Conservation (phyloP, 1,140 invertebrate species). For the Apis cerana region DNA sequence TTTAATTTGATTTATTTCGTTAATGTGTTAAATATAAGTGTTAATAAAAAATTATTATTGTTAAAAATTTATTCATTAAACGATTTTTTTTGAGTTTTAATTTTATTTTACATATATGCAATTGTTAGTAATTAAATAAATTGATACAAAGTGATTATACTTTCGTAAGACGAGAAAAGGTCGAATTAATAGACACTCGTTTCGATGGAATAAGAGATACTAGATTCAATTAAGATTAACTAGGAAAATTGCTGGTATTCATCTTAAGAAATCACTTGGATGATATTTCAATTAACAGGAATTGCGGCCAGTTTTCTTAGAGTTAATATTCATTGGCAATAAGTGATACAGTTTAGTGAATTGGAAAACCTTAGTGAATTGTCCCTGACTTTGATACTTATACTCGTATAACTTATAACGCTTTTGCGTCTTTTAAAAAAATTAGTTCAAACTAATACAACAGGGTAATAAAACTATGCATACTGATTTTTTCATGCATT, state of each 20-base stretch:
- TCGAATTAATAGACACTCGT: slow-evolving; percentile 45
- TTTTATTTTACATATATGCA: neutral
- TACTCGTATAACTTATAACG: too few species aligned
- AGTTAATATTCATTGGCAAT: neutral
- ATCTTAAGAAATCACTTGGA: slow-evolving; percentile 18
- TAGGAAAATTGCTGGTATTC: slow-evolving; percentile 45
- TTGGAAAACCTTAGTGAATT: slow-evolving; percentile 4
- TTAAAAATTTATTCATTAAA: too few species aligned
- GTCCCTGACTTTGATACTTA: neutral
- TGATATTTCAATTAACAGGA: slow-evolving; percentile 39
- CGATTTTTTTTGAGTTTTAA: too few species aligned
- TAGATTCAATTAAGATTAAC: slow-evolving; percentile 40
- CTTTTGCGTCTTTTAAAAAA: neutral
- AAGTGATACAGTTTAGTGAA: neutral
- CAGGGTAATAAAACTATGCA: neutral
- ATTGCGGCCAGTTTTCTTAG: slow-evolving; percentile 6
- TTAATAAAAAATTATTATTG: too few species aligned
- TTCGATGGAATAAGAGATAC: slow-evolving; percentile 39
- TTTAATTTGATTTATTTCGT: too few species aligned
- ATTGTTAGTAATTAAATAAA: neutral
- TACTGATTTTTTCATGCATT: neutral
- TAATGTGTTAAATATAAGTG: too few species aligned
- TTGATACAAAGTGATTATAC: neutral
- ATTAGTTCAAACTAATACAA: neutral
- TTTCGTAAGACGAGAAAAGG: slow-evolving; percentile 37